Conservation (phyloP, 2,113 vertebrate species). For the Heterocephalus glaber region DNA sequence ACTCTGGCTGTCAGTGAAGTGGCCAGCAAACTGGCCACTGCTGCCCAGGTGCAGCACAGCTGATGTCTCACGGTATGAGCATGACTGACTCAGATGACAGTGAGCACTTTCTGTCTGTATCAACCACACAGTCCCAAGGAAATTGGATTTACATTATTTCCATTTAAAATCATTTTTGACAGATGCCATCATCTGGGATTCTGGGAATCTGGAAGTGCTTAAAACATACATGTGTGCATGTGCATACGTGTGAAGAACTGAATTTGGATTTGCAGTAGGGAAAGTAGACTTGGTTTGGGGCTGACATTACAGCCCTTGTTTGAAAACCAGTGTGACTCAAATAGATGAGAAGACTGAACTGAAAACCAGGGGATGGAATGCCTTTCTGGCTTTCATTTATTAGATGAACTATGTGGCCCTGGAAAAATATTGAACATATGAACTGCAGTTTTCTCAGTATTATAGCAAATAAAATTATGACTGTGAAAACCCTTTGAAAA, state of each 20-base stretch:
- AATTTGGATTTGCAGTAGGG: not conserved
- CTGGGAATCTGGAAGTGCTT: not conserved
- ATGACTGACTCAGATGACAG: not conserved
- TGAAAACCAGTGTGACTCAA: not conserved
- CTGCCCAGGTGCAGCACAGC: not conserved
- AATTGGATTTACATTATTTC: not conserved
- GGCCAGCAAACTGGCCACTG: not conserved
- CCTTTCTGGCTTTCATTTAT: not conserved
- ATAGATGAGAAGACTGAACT: not conserved
- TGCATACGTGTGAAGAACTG: not conserved
- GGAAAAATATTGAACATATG: not conserved
- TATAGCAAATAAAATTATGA: not conserved
- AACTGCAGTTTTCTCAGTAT: not conserved
- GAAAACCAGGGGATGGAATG: rapidly evolving
- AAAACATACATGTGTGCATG: not conserved
- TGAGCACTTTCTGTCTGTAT: not conserved
- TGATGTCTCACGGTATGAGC: rapidly evolving
- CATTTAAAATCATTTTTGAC: not conserved
- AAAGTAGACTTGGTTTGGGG: not conserved
- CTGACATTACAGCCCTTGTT: not conserved
- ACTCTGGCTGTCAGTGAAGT: not conserved
- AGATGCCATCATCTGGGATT: not conserved
- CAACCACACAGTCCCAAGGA: not conserved
- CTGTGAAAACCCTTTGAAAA: conserved; percentile 37
- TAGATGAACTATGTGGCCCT: not conserved